Conservation (phyloP, 2,113 vertebrate genomes). For the Phrynosoma platyrhinos region DNA sequence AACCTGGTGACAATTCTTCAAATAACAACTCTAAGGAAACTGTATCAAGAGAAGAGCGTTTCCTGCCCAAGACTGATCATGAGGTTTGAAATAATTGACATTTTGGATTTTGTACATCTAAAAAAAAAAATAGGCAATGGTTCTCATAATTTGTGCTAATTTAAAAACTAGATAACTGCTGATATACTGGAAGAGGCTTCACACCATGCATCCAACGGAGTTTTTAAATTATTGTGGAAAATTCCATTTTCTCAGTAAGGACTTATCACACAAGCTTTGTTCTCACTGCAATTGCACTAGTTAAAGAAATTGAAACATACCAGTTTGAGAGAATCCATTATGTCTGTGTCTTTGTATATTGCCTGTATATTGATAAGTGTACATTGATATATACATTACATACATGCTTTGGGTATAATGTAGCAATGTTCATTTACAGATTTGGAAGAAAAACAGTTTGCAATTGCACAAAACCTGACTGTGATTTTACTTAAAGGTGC, state of each 20-base stretch:
- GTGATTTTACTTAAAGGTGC: conserved; percentile 21
- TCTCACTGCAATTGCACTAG: no score
- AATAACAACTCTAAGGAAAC: conserved; percentile 62
- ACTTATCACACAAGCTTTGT: no score
- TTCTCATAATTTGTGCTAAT: neutral
- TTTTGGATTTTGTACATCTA: conserved; percentile 23
- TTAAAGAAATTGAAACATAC: no score
- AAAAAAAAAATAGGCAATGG: neutral
- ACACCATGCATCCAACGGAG: no score
- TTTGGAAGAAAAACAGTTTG: neutral
- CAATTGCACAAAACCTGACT: neutral
- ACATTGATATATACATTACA: neutral
- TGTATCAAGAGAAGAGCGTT: conserved; percentile 30
- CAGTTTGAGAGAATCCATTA: no score
- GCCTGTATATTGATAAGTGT: no score
- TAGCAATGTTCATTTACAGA: neutral
- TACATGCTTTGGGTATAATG: neutral
- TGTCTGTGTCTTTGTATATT: no score
- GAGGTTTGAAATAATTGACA: conserved; percentile 66
- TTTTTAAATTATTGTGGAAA: no score
- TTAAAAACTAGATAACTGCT: neutral
- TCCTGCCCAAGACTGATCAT: conserved; percentile 68
- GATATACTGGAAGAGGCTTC: no score
- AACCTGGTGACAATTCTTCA: conserved; percentile 73
- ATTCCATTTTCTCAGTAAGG: no score